Percentiles rank a stretch among this genome's conserved stretches.
phyloP scores from a whole-genome alignment of 2,797 vertebrate species.

The Amniataba percoides region DNA sequence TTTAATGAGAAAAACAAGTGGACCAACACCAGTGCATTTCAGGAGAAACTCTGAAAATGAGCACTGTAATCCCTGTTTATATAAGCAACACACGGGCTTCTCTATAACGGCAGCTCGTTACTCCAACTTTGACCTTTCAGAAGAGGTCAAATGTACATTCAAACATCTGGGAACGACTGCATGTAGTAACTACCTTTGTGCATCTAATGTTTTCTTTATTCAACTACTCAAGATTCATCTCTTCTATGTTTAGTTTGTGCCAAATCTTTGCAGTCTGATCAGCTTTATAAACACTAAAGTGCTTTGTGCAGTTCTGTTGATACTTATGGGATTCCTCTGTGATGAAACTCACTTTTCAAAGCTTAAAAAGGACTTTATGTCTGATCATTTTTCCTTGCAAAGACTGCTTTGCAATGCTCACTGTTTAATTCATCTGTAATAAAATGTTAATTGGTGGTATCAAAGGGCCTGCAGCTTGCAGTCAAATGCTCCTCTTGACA shows the following conservation, averaged over 20 bases:
- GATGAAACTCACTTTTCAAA: constrained; percentile 7
- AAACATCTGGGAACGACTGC: no score
- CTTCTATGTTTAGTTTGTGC: not conserved
- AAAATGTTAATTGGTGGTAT: constrained; percentile 35
- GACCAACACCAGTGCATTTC: not conserved
- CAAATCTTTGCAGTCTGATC: not conserved
- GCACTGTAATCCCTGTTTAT: not conserved
- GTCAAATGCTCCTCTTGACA: constrained; percentile 23
- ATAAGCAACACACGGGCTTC: not conserved
- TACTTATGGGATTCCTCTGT: not conserved
- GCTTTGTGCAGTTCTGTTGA: not conserved
- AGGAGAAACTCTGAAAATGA: not conserved
- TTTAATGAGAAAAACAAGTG: not conserved
- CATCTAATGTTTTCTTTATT: not conserved
- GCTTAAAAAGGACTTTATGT: not conserved
- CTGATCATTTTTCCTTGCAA: not conserved
- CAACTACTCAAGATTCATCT: not conserved
- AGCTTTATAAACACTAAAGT: not conserved
- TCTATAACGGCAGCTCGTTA: not conserved
- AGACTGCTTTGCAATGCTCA: constrained; percentile 3
- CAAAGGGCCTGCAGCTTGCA: constrained; percentile 17
- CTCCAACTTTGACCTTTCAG: not conserved
- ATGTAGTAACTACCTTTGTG: no score
- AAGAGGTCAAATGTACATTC: not conserved
- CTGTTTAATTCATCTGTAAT: constrained; percentile 39